Evolutionary conservation across 2,113 vertebrate species (phyloP).

Genomic region (Silurus asotus): DNA sequence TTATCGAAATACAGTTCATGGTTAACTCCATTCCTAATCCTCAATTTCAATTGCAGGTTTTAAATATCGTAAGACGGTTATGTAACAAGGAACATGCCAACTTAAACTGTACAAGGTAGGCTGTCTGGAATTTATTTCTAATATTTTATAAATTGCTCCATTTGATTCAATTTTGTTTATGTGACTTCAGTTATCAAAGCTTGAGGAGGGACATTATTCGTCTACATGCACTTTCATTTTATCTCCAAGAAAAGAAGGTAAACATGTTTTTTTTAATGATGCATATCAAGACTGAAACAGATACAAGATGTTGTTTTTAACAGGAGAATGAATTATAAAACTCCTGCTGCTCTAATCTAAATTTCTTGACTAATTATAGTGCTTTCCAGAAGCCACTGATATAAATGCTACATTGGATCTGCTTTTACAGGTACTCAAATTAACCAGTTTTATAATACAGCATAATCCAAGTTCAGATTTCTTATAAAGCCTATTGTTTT

Average conservation of each 20-base stretch:
- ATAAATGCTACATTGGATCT: conserved; percentile 67
- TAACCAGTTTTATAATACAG: neutral
- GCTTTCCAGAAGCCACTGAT: conserved; percentile 67
- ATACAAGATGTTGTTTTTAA: neutral
- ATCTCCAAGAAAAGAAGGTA: conserved; percentile 71
- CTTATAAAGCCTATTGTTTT: conserved; percentile 1
- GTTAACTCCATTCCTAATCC: neutral
- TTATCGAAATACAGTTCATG: neutral
- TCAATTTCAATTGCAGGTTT: conserved; percentile 56
- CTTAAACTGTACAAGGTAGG: conserved; percentile 67
- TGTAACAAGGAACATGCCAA: conserved; percentile 68
- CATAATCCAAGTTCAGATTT: conserved; percentile 1
- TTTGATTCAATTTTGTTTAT: neutral
- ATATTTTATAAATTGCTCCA: neutral
- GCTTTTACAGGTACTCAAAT: conserved; percentile 63
- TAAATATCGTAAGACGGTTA: conserved; percentile 65
- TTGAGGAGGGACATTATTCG: conserved; percentile 60
- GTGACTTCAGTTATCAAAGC: conserved; percentile 57
- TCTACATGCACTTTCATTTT: conserved; percentile 67
- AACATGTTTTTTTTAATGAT: conserved; percentile 10
- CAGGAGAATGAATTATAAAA: neutral
- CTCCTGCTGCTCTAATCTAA: neutral
- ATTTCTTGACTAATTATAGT: conserved; percentile 48
- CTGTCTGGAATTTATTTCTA: neutral
- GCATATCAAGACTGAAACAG: neutral